Conservation (phyloP, 2,113 vertebrate species). For the Rhinoderma darwinii region DNA sequence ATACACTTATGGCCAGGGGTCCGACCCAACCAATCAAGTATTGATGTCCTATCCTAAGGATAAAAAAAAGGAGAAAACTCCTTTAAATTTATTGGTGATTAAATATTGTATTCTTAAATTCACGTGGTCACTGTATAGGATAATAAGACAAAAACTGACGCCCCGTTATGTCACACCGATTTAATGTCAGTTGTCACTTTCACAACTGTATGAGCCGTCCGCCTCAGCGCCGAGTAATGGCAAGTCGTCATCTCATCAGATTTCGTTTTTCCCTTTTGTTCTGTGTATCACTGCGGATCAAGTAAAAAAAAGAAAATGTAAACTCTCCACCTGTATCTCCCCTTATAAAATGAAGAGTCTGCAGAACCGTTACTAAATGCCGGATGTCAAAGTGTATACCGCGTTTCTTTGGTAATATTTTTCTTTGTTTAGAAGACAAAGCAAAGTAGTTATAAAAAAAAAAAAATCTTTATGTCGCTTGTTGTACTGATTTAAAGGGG, state of each 20-base stretch:
- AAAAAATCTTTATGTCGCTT: background rate
- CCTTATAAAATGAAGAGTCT: background rate
- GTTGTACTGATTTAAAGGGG: too few species aligned
- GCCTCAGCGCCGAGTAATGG: background rate
- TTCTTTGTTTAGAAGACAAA: background rate
- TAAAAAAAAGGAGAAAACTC: too few species aligned
- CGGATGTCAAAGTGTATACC: too few species aligned
- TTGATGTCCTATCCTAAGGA: too few species aligned
- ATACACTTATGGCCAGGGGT: too few species aligned
- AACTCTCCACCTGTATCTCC: background rate
- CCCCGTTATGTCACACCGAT: constrained; percentile 9
- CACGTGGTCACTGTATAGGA: constrained; percentile 36
- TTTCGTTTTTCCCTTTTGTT: background rate
- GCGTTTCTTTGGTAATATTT: background rate
- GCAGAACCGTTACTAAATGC: background rate
- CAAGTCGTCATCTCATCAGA: background rate
- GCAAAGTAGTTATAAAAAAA: background rate
- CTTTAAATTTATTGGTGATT: too few species aligned
- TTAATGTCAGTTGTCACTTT: constrained; percentile 41
- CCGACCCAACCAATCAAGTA: too few species aligned
- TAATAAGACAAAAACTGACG: constrained; percentile 16
- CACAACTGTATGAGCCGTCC: constrained; percentile 23
- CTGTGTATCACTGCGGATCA: background rate
- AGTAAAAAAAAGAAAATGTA: background rate
- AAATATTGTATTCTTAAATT: constrained; percentile 49